Evolutionary conservation across 2,797 vertebrate genomes (phyloP), one percentile per base, ranked within the genome.

Genomic region (Monodelphis domestica): DNA sequence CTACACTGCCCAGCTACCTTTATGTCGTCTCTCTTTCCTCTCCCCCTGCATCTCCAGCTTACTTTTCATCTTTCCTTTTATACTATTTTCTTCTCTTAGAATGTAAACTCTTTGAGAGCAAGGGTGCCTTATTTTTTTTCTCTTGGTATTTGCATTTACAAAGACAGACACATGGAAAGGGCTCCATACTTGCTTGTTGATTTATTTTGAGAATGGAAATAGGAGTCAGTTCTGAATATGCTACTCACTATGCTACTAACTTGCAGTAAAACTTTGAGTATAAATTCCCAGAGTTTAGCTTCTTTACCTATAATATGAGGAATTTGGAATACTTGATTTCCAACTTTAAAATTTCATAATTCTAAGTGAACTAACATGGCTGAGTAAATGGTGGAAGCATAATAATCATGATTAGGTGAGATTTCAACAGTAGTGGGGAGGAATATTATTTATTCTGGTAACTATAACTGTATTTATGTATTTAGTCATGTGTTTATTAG

Each of bases 361-460:
- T 94, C 95, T 95, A 59, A 90, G 63, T 57, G 33, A 93, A 59
- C 15, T 63, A 53, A 33, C 29, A 17, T 70, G 87, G 11, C 59
- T 63, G 33, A 63, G 33, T 63, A 63, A 33, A 63, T n/a, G 33
- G 59, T 63, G 12, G n/a, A 63, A 63, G 1, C 30, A 59, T n/a
- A n/a, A 63, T 63, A 63, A 63, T 33, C 33, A 63, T 57, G 14
- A 63, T 33, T 63, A 63, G 59, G 59, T 96, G 84, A 57, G 2
- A 17, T 91, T 87, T 45, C 70, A 51, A 93, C 50, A 90, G 89
- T 89, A 89, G 52, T 38, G 54, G 88, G 89, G 94, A 90, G 92
- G 30, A 24, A 93, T 96, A 91, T 93, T 89, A 90, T 92, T 89
- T 94, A 90, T 92, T 89, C 94, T 52, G 91, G 63, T 95, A 89